Evolutionary conservation across 2,113 vertebrate species (phyloP).

Genomic region (Serinus canaria): DNA sequence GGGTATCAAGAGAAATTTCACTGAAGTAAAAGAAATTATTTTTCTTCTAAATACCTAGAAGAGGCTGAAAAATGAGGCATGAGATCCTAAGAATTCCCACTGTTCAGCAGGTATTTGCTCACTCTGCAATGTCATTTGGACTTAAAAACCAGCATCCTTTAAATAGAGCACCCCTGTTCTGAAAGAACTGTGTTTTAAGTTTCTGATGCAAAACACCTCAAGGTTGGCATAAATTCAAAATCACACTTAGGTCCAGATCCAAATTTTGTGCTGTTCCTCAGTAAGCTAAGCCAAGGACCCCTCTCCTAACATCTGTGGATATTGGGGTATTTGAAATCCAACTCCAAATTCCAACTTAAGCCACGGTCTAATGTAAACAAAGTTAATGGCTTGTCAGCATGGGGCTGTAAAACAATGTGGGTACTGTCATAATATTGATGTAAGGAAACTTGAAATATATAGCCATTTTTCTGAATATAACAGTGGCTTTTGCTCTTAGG

Average conservation of each 20-base stretch:
- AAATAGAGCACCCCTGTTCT: background rate
- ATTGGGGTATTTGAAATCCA: conserved; percentile 57
- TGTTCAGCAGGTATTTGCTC: background rate
- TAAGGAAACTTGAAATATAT: conserved; percentile 57
- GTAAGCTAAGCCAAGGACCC: background rate
- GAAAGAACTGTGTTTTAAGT: background rate
- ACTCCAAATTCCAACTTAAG: conserved; percentile 54
- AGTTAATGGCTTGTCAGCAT: conserved; percentile 64
- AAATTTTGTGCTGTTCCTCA: conserved; percentile 7
- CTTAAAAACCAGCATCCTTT: background rate
- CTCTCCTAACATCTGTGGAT: conserved; percentile 40
- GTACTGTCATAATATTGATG: conserved; percentile 66
- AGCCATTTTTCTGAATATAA: conserved; percentile 49
- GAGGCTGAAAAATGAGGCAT: background rate
- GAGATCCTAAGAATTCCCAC: background rate
- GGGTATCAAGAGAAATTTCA: background rate
- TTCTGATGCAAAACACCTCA: conserved; percentile 26
- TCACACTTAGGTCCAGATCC: background rate
- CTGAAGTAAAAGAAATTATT: background rate
- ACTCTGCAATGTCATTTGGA: background rate
- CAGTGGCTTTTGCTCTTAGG: conserved; percentile 46
- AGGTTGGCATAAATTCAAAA: background rate
- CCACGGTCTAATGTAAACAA: conserved; percentile 45
- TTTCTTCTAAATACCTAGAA: background rate
- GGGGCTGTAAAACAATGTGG: conserved; percentile 61